These are phyloP conservation scores for Pelodytes ibericus DNA, from an alignment of 2,797 vertebrate species.

Conservation along the genomic window DNA sequence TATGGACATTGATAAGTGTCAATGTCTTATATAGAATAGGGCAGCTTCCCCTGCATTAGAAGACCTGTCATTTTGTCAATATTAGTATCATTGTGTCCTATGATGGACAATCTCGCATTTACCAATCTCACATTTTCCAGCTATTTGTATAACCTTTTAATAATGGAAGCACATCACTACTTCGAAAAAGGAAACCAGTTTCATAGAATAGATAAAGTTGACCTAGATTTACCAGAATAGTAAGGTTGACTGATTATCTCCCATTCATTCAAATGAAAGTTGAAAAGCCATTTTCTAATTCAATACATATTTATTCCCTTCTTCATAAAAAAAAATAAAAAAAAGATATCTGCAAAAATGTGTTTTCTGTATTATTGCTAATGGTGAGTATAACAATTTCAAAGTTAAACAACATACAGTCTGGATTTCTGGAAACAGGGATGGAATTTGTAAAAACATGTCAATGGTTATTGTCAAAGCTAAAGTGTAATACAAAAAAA, in stretches of 20 bases:
- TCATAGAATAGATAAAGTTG: slow-evolving; percentile 3
- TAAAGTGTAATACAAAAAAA: no score
- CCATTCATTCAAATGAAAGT: neutral
- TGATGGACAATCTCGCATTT: no score
- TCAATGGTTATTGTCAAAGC: no score
- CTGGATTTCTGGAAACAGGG: no score
- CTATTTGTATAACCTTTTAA: neutral
- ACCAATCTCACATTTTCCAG: neutral
- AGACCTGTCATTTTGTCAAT: no score
- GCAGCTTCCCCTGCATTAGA: no score
- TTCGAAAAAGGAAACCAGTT: neutral
- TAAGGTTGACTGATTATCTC: neutral
- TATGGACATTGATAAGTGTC: no score
- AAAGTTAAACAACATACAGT: no score
- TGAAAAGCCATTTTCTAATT: neutral
- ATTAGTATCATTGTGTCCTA: no score
- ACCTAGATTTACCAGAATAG: neutral
- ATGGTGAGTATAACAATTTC: no score
- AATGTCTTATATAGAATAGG: no score
- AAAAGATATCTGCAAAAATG: neutral
- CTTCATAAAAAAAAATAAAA: neutral
- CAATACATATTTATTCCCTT: neutral
- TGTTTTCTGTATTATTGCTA: neutral
- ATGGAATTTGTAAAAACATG: no score
- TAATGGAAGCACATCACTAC: neutral